Evolutionary conservation across 2,888 invertebrate genomes (phyloP).

Genomic region (Fissipunctia ypsillon): DNA sequence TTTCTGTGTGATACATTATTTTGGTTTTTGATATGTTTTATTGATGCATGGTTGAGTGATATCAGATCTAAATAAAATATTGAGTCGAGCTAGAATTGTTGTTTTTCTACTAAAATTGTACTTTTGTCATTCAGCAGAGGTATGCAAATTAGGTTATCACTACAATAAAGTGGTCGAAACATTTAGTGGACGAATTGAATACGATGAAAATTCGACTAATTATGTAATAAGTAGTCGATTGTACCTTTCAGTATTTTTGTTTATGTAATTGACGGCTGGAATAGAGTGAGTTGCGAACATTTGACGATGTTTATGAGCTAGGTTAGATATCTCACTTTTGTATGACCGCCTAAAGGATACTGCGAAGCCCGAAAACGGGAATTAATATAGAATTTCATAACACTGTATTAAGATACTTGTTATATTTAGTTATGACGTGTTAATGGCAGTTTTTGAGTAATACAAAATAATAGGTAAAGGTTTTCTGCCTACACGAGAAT

Average conservation of each 20-base stretch:
- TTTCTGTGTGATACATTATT: slow-evolving; percentile 42
- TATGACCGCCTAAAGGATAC: slow-evolving; percentile 74
- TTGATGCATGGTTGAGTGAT: slow-evolving; percentile 39
- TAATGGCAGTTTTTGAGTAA: slow-evolving; percentile 60
- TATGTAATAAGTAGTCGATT: slow-evolving; percentile 20
- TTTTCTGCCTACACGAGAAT: slow-evolving; percentile 5
- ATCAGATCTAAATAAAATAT: slow-evolving; percentile 44
- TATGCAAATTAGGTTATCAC: slow-evolving; percentile 11
- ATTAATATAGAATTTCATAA: slow-evolving; percentile 62
- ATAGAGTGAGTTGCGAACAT: slow-evolving; percentile 67
- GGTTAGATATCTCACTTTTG: slow-evolving; percentile 74
- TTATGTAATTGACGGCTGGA: slow-evolving; percentile 45
- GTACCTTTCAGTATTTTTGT: slow-evolving; percentile 67
- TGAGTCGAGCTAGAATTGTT: slow-evolving; percentile 45
- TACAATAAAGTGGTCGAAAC: slow-evolving; percentile 11
- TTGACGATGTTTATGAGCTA: slow-evolving; percentile 65
- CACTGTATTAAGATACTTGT: slow-evolving; percentile 57
- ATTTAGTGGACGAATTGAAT: slow-evolving; percentile 30
- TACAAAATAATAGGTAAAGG: slow-evolving; percentile 1
- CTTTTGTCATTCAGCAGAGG: slow-evolving; percentile 29
- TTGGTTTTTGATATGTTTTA: slow-evolving; percentile 28
- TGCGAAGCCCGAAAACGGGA: slow-evolving; percentile 49
- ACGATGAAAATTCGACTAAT: slow-evolving; percentile 26
- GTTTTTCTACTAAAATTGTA: slow-evolving; percentile 41
- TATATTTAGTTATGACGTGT: slow-evolving; percentile 51